Conservation (phyloP, 2,888 invertebrate species). For the Papilio demoleus region DNA sequence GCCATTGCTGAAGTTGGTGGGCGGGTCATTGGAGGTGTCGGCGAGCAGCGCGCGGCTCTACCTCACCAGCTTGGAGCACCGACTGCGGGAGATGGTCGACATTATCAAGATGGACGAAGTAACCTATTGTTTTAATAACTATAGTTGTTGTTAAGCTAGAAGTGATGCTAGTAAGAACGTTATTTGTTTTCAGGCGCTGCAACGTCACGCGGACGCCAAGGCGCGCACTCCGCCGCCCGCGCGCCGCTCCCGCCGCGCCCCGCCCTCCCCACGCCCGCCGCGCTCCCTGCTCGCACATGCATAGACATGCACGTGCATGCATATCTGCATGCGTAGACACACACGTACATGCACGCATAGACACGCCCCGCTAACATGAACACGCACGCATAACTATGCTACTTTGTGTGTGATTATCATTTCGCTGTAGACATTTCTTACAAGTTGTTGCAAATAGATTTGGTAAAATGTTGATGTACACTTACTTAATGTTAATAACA, state of each 20-base stretch:
- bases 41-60: conserved; percentile 91
- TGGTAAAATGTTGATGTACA: no score
- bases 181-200: conserved; percentile 58
- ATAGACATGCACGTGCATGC: no score
- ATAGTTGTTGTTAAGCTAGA: background rate
- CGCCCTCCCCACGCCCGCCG: conserved; percentile 51
- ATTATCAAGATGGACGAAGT: conserved; percentile 82
- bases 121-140: background rate
- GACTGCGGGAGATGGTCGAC: conserved; percentile 85
- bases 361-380: no score
- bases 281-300: conserved; percentile 43
- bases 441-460: no score
- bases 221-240: conserved; percentile 73
- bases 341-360: no score
- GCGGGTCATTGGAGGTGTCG: conserved; percentile 88
- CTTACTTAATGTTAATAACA: no score
- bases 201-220: conserved; percentile 62
- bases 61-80: conserved; percentile 91
- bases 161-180: background rate
- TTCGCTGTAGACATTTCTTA: no score
- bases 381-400: no score
- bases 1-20: conserved; percentile 88
- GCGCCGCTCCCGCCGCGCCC: conserved; percentile 58
- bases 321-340: no score
- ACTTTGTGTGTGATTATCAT: no score